Conservation (phyloP, 2,797 vertebrate genomes). For the Okamejei kenojei region DNA sequence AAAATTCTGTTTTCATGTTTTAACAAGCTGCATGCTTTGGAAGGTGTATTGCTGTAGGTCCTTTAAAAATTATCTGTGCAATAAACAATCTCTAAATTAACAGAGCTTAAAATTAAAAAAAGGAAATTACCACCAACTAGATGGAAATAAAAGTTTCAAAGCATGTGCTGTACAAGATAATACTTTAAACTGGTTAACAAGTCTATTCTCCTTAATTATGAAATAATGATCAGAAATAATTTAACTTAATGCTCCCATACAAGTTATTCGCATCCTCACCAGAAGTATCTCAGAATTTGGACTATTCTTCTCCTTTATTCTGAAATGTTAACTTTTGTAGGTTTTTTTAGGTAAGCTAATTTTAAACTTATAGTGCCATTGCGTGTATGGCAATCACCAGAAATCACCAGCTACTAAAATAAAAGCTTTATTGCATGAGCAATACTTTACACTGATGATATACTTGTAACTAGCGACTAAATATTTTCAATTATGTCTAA, state of each 20-base stretch:
- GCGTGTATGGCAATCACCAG: too few species aligned
- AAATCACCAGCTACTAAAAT: too few species aligned
- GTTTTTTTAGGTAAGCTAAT: neutral
- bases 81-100: neutral
- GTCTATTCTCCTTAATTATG: neutral
- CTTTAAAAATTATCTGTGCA: neutral
- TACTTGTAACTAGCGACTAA: neutral
- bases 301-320: neutral
- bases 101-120: neutral
- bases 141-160: neutral
- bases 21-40: neutral
- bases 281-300: neutral
- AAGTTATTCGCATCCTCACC: neutral
- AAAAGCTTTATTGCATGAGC: too few species aligned
- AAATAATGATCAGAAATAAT: neutral
- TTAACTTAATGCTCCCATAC: neutral
- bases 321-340: neutral
- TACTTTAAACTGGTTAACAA: neutral
- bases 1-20: conserved; percentile 8
- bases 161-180: neutral
- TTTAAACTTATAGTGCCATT: neutral
- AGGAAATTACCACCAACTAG: neutral
- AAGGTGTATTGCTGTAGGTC: neutral
- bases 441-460: too few species aligned
- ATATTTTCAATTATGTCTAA: neutral